These are phyloP conservation scores for Actinia equina DNA, from an alignment of 64 coral and sea anemone species.

Conservation along the genomic window DNA sequence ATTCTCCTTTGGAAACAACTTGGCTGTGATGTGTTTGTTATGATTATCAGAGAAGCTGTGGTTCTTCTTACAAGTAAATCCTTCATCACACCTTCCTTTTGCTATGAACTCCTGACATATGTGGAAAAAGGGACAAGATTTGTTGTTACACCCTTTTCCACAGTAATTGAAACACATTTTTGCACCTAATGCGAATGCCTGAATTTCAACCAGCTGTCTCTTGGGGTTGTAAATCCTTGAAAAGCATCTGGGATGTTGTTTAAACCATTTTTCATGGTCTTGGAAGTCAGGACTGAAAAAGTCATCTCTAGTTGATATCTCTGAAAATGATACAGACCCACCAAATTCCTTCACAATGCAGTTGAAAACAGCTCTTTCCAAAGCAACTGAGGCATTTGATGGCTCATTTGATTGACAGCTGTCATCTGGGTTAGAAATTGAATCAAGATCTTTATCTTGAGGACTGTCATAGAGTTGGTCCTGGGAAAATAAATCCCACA, in stretches of 20 bases:
- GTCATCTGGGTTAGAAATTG: not conserved
- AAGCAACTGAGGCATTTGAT: not conserved
- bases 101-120: constrained; percentile 54
- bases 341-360: constrained; percentile 43
- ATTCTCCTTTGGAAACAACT: constrained; percentile 13
- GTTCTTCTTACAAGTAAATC: constrained; percentile 26
- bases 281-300: constrained; percentile 38
- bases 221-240: constrained; percentile 40
- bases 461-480: not conserved
- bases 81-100: constrained; percentile 33
- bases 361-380: constrained; percentile 57
- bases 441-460: constrained; percentile 8
- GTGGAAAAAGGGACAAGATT: constrained; percentile 59
- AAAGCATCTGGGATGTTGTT: constrained; percentile 34
- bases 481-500: constrained; percentile 4
- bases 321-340: constrained; percentile 35
- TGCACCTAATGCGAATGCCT: constrained; percentile 19
- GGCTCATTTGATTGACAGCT: not conserved
- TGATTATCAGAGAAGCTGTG: constrained; percentile 52
- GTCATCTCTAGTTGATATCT: constrained; percentile 37
- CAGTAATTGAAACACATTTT: constrained; percentile 58
- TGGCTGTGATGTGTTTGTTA: constrained; percentile 14
- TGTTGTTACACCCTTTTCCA: not conserved
- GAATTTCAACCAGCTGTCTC: constrained; percentile 44
- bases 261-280: constrained; percentile 48